phyloP scores from a whole-genome alignment of 1,140 invertebrate species.

The Drosophila kepulauana region DNA sequence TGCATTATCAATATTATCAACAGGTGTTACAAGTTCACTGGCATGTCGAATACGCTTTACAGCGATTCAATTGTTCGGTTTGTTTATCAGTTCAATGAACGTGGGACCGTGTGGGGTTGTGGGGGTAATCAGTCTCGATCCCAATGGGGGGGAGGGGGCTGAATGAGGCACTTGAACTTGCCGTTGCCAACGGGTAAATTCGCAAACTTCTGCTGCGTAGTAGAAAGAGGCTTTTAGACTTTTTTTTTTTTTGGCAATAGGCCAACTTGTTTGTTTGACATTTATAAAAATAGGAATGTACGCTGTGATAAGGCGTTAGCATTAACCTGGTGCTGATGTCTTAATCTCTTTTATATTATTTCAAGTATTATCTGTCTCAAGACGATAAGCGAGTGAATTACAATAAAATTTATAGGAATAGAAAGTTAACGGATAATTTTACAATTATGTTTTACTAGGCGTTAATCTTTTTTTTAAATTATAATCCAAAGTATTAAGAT shows the following conservation, averaged over 20 bases:
- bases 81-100: slow-evolving; percentile 70
- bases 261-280: slow-evolving; percentile 65
- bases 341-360: too few species aligned
- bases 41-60: slow-evolving; percentile 41
- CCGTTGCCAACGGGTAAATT: slow-evolving; percentile 49
- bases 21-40: slow-evolving; percentile 34
- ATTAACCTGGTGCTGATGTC: background rate
- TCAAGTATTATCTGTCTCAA: too few species aligned
- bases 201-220: slow-evolving; percentile 54
- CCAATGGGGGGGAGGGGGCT: background rate
- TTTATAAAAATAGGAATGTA: slow-evolving; percentile 39
- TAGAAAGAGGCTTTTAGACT: slow-evolving; percentile 25
- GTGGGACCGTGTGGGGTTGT: slow-evolving; percentile 41
- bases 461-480: too few species aligned
- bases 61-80: slow-evolving; percentile 17
- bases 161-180: slow-evolving; percentile 4
- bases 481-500: too few species aligned
- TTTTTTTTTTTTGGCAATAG: slow-evolving; percentile 45
- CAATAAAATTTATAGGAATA: too few species aligned
- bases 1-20: background rate
- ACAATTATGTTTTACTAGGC: too few species aligned
- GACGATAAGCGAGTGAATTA: too few species aligned
- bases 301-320: background rate
- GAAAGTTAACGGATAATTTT: too few species aligned
- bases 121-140: slow-evolving; percentile 22